These are phyloP conservation scores for Notarius lentiginosus DNA, from an alignment of 2,113 vertebrate genomes.

Conservation along the genomic window DNA sequence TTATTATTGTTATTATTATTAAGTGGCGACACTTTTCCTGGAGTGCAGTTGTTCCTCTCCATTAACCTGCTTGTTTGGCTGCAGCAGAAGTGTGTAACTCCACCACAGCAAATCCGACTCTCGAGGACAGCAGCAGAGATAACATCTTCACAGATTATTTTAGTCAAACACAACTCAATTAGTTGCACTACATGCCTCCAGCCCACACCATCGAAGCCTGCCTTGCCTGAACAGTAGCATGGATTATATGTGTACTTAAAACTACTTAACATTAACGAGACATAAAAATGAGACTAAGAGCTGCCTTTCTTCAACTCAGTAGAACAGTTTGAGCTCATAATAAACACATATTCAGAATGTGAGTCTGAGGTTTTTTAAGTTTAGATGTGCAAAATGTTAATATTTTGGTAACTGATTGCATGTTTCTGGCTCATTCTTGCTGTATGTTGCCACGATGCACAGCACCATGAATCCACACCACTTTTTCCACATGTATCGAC, in stretches of 20 bases:
- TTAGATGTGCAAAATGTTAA: background rate
- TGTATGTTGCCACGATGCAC: background rate
- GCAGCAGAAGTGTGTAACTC: conserved; percentile 42
- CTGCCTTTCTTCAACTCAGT: background rate
- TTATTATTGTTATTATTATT: too few species aligned
- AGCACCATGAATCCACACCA: background rate
- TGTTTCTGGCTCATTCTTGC: background rate
- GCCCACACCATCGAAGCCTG: background rate
- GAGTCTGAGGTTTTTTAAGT: background rate
- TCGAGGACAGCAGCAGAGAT: conserved; percentile 28
- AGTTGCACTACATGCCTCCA: conserved; percentile 30
- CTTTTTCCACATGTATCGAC: background rate
- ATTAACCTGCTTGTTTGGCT: conserved; percentile 43
- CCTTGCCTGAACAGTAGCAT: background rate
- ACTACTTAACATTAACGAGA: background rate
- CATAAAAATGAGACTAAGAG: background rate
- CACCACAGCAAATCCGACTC: conserved; percentile 23
- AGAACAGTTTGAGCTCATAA: background rate
- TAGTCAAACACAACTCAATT: conserved; percentile 43
- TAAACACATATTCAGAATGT: background rate
- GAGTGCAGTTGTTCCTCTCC: conserved; percentile 29
- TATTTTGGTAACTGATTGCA: background rate
- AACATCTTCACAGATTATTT: conserved; percentile 51
- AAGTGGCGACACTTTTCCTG: too few species aligned
- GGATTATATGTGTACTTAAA: background rate